phyloP scores from a whole-genome alignment of 2,113 vertebrate genomes.

The Dromaius novaehollandiae region DNA sequence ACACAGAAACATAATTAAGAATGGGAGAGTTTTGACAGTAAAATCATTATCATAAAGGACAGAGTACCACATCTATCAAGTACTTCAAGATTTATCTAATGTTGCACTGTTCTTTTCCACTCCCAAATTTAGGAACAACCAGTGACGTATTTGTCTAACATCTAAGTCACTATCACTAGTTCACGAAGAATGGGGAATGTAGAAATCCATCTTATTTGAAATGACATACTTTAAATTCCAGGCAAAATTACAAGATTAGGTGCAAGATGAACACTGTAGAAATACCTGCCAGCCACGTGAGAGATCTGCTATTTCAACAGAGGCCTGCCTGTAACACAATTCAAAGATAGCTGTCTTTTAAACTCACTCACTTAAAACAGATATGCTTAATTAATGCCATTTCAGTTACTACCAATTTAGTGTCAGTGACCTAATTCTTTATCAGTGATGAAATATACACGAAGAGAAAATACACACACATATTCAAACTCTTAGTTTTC shows the following conservation, averaged over 20 bases:
- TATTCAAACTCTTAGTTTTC: not conserved
- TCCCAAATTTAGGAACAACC: not conserved
- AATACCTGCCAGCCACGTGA: not conserved
- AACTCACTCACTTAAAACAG: slow-evolving; percentile 2
- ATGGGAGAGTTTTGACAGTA: not conserved
- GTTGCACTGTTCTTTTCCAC: not conserved
- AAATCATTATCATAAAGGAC: not conserved
- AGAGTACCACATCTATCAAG: not conserved
- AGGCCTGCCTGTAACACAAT: not conserved
- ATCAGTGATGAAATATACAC: not conserved
- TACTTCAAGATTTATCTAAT: not conserved
- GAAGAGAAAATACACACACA: not conserved
- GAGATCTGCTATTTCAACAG: not conserved
- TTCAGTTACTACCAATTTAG: slow-evolving; percentile 11
- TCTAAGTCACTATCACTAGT: not conserved
- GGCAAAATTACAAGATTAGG: not conserved
- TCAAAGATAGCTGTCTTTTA: slow-evolving; percentile 7
- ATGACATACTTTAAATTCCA: not conserved
- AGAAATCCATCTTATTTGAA: not conserved
- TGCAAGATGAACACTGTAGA: not conserved
- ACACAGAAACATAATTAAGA: not conserved
- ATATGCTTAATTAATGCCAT: slow-evolving; percentile 29
- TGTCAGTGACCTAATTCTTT: not conserved
- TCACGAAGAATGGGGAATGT: not conserved
- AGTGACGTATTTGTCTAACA: not conserved